Base-by-base conservation (phyloP, 2,888 invertebrate genomes). In the Cabera pusaria region DNA sequence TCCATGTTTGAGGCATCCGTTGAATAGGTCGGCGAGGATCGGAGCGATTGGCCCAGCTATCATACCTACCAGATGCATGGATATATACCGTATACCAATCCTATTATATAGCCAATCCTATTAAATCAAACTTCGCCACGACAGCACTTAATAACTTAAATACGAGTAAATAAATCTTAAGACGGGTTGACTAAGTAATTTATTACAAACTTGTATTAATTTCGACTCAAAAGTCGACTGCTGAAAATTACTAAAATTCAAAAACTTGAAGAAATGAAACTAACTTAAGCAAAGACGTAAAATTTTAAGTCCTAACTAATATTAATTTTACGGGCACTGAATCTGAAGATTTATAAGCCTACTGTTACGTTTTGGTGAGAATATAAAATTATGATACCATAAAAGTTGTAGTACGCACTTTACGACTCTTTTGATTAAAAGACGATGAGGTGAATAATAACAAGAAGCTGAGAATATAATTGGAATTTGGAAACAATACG, bases 321-420 rank as follows among this genome's bases (percentile, higher is more conserved):
- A 49, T 46, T 49, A 44, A 49, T 46, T 48, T 54, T 42, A 50
- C 37, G 47, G 48, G 31, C 42, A 28, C 43, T 28, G 46, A 52
- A 29, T 50, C 32, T 28, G 28, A 46, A 46, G 53, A 56, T 53
- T 54, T 54, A 56, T 48, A 35, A 42, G 42, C 41, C 31, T 27
- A 21, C 29, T 38, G 17, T 51, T 37, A 29, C 34, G 19, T 19
- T 44, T 44, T 47, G 45, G 49, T 49, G 36, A 41, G 44, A 52
- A 42, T 44, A 47, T 32, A 39, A 41, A 38, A 33, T 44, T 47
- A 40, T 31, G 32, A 38, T 32, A 41, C 2, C 4, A 14, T 17
- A 7, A 17, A 35, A 22, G 27, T 22, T 8, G 26, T 43, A 53
- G 43, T 45, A 45, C 39, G 44, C 14, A n/a, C 16, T 33, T 34